Conservation (phyloP, 2,113 vertebrate genomes). For the Elanoides forficatus region DNA sequence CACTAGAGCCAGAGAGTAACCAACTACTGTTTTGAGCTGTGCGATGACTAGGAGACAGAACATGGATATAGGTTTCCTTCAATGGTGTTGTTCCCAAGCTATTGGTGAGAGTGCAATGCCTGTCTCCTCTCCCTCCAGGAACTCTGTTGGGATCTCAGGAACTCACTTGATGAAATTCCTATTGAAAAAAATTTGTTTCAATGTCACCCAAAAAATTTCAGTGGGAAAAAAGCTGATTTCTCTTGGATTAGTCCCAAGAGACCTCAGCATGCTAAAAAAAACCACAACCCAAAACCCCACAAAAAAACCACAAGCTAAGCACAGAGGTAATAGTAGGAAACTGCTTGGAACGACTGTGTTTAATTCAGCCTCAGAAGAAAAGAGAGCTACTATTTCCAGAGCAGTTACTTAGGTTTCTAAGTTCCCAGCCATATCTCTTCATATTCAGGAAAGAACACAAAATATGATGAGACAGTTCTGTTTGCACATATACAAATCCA, state of each 20-base stretch:
- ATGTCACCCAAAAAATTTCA: not conserved
- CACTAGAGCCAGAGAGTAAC: not conserved
- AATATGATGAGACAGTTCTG: not conserved
- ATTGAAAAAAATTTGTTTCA: not conserved
- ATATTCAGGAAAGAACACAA: not conserved
- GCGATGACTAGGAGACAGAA: not conserved
- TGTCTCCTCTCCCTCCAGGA: not conserved
- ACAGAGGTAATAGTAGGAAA: not conserved
- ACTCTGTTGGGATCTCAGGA: not conserved
- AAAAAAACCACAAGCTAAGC: not conserved
- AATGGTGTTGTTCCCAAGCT: not conserved
- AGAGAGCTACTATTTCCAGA: not conserved
- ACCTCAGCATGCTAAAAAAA: not conserved
- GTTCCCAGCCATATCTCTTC: not conserved
- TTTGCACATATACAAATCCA: not conserved
- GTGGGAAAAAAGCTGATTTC: not conserved
- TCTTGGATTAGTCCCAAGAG: not conserved
- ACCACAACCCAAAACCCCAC: not conserved
- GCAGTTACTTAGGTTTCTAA: not conserved
- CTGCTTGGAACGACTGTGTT: not conserved
- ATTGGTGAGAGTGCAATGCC: not conserved
- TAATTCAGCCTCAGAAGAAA: not conserved
- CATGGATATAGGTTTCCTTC: not conserved
- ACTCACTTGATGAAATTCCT: not conserved
- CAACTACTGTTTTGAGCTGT: not conserved